Percentiles rank a stretch among this genome's conserved stretches.
These are phyloP conservation scores for Ephialtes manifestator DNA, from an alignment of 2,888 invertebrate species.

Conservation along the genomic window DNA sequence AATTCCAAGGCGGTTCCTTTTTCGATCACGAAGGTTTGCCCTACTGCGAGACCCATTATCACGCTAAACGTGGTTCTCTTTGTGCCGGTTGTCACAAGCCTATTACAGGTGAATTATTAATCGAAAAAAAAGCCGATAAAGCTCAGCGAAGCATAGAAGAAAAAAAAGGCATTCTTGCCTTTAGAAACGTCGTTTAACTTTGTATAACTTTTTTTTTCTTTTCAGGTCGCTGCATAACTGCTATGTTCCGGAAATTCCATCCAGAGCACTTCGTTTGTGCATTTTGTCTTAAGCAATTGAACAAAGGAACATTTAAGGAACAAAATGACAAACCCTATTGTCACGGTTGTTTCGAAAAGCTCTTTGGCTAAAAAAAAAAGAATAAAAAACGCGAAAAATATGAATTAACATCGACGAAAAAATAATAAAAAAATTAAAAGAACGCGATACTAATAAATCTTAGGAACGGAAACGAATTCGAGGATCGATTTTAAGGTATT, in stretches of 20 bases:
- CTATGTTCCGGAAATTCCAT: slow-evolving; percentile 99
- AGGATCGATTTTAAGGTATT: slow-evolving; percentile 21
- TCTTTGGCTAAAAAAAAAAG: slow-evolving; percentile 90
- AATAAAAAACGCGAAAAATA: slow-evolving; percentile 20
- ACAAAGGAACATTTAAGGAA: slow-evolving; percentile 99
- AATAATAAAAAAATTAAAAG: slow-evolving; percentile 6
- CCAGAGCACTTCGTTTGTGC: slow-evolving; percentile 99
- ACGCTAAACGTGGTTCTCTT: slow-evolving; percentile 97
- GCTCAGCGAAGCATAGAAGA: background rate
- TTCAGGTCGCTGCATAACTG: slow-evolving; percentile 97
- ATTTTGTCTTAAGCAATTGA: slow-evolving; percentile 99
- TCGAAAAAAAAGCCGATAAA: background rate
- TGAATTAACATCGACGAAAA: slow-evolving; percentile 7
- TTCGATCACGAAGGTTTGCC: slow-evolving; percentile 99
- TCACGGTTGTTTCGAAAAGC: slow-evolving; percentile 98
- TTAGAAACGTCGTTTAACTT: background rate
- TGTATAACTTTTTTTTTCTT: slow-evolving; percentile 57
- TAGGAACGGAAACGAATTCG: slow-evolving; percentile 27
- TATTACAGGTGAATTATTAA: slow-evolving; percentile 90
- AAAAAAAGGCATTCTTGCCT: background rate
- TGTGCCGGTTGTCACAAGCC: slow-evolving; percentile 99
- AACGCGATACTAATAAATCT: slow-evolving; percentile 37
- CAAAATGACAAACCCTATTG: slow-evolving; percentile 99
- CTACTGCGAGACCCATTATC: slow-evolving; percentile 99
- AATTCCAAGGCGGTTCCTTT: slow-evolving; percentile 99